Conservation (phyloP, 1,140 invertebrate species). For the Thaumetopoea pityocampa region DNA sequence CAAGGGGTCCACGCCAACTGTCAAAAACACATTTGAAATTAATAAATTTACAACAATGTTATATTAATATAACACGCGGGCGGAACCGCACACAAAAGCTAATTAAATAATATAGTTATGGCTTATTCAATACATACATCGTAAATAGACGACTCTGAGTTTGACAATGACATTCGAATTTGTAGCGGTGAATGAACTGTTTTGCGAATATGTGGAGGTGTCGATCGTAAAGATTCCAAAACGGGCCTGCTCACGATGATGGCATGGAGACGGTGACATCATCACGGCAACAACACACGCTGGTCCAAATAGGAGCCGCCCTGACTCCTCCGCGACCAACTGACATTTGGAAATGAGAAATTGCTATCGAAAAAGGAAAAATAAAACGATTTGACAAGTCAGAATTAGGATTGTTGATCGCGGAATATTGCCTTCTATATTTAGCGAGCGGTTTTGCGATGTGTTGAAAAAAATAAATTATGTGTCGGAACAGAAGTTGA, state of each 20-base stretch:
- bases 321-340: constrained; percentile 27
- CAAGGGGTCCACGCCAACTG: too few species aligned
- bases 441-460: constrained; percentile 57
- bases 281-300: constrained; percentile 35
- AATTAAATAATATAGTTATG: too few species aligned
- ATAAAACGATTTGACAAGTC: constrained; percentile 48
- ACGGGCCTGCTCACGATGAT: constrained; percentile 47
- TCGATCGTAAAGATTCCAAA: constrained; percentile 66
- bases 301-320: constrained; percentile 44
- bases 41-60: too few species aligned
- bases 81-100: too few species aligned
- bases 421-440: constrained; percentile 57
- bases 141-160: constrained; percentile 38
- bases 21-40: too few species aligned
- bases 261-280: constrained; percentile 54
- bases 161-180: constrained; percentile 47
- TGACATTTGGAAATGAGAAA: constrained; percentile 52
- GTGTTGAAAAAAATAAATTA: constrained; percentile 58
- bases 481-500: constrained; percentile 61
- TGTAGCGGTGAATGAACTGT: constrained; percentile 63
- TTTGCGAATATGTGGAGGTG: constrained; percentile 65
- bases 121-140: too few species aligned
- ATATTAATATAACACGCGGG: too few species aligned
- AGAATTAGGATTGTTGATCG: constrained; percentile 35
- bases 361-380: constrained; percentile 44